Conservation (phyloP, 2,797 vertebrate species). For the Hemibagrus guttatus region DNA sequence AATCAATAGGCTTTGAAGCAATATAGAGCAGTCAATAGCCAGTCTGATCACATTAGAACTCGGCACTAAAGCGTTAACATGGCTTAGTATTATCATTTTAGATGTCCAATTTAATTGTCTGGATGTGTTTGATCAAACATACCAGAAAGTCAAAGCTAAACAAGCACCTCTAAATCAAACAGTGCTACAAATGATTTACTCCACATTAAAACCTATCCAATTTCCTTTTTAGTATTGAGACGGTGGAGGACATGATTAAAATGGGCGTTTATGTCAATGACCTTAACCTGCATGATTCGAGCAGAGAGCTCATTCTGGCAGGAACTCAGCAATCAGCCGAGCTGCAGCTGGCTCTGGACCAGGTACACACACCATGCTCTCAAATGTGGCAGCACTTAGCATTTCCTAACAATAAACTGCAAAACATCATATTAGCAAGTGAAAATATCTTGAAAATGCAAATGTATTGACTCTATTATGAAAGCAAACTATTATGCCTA, state of each 20-base stretch:
- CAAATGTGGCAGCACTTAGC: conserved; percentile 28
- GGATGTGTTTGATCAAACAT: neutral
- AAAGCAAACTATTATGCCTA: neutral
- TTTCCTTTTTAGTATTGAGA: conserved; percentile 68
- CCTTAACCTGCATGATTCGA: conserved; percentile 79
- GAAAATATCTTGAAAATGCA: neutral
- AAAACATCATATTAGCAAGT: neutral
- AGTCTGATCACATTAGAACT: neutral
- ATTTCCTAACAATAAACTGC: neutral
- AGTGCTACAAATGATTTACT: neutral
- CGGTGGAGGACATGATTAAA: conserved; percentile 80
- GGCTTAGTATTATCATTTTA: neutral
- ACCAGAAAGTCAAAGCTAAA: conserved; percentile 6
- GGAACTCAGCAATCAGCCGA: conserved; percentile 79
- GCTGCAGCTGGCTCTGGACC: conserved; percentile 77
- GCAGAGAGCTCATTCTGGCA: conserved; percentile 76
- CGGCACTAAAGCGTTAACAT: neutral
- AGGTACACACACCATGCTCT: conserved; percentile 61
- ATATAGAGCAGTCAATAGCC: neutral
- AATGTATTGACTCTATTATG: neutral
- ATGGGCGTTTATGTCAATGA: conserved; percentile 79
- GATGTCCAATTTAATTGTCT: neutral
- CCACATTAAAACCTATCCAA: conserved; percentile 13
- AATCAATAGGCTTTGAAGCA: neutral
- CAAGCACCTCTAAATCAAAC: neutral